Evolutionary conservation across 1,140 invertebrate genomes (phyloP).

Genomic region (Leptoteleia sp.): DNA sequence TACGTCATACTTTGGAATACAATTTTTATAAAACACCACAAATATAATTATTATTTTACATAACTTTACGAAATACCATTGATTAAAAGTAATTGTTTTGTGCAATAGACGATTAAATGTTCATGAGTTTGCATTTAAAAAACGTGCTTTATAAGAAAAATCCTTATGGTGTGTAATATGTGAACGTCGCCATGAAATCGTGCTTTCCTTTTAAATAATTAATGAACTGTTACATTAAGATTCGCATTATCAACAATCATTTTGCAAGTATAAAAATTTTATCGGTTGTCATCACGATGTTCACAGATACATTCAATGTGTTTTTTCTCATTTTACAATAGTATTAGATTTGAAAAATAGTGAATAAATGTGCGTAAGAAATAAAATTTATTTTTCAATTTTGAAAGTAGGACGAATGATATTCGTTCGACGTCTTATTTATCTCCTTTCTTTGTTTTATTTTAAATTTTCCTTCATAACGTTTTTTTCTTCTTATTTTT

Average conservation of each 20-base stretch:
- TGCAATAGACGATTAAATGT: slow-evolving; percentile 81
- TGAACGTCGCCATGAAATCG: slow-evolving; percentile 67
- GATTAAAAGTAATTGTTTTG: slow-evolving; percentile 79
- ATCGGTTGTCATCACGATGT: slow-evolving; percentile 46
- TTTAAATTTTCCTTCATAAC: slow-evolving; percentile 4
- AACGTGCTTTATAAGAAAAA: slow-evolving; percentile 79
- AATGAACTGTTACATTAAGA: slow-evolving; percentile 39
- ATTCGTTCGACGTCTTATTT: slow-evolving; percentile 24
- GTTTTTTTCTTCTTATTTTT: slow-evolving; percentile 24
- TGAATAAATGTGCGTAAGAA: slow-evolving; percentile 56
- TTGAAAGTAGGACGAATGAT: slow-evolving; percentile 42
- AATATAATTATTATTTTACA: slow-evolving; percentile 78
- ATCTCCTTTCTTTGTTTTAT: not conserved
- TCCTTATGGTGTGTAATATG: slow-evolving; percentile 70
- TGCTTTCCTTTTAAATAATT: slow-evolving; percentile 18
- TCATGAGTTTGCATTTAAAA: slow-evolving; percentile 74
- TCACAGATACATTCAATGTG: slow-evolving; percentile 50
- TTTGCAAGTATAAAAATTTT: slow-evolving; percentile 53
- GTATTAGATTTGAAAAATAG: slow-evolving; percentile 62
- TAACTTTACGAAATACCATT: slow-evolving; percentile 79
- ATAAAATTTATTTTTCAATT: slow-evolving; percentile 42
- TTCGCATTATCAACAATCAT: slow-evolving; percentile 34
- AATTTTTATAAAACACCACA: slow-evolving; percentile 81
- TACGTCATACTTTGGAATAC: slow-evolving; percentile 77
- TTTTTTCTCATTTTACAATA: slow-evolving; percentile 38